Evolutionary conservation across 2,797 vertebrate species (phyloP).

Genomic region (Notolabrus celidotus): DNA sequence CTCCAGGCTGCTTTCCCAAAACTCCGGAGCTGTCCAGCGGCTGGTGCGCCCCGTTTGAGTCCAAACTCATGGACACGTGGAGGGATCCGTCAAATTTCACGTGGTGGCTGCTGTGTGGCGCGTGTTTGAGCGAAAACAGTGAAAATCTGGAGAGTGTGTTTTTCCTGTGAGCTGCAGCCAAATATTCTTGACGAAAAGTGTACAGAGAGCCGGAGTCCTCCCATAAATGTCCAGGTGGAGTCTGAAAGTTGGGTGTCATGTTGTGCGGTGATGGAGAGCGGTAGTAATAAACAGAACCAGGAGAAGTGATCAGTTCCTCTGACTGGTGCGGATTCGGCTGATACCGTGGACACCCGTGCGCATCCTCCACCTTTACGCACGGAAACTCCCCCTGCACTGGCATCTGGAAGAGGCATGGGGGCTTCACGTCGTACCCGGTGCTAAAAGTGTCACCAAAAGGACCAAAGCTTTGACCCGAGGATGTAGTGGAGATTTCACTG

Average conservation of each 20-base stretch:
- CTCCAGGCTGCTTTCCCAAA: conserved; percentile 87
- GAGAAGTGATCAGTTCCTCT: conserved; percentile 91
- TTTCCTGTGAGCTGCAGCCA: conserved; percentile 91
- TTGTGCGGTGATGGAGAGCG: conserved; percentile 90
- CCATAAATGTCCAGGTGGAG: conserved; percentile 90
- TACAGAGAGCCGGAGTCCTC: conserved; percentile 92
- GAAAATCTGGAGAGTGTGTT: conserved; percentile 92
- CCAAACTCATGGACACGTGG: conserved; percentile 89
- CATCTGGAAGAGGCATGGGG: conserved; percentile 96
- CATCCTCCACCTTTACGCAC: conserved; percentile 95
- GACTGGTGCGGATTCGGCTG: conserved; percentile 86
- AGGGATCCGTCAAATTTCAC: conserved; percentile 94
- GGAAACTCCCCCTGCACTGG: conserved; percentile 91
- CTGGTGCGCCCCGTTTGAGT: conserved; percentile 86
- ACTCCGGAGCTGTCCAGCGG: conserved; percentile 86
- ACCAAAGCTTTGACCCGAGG: conserved; percentile 85
- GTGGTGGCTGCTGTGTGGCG: conserved; percentile 86
- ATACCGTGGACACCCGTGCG: conserved; percentile 91
- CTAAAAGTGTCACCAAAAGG: conserved; percentile 89
- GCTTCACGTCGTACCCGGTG: conserved; percentile 94
- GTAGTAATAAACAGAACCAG: conserved; percentile 91
- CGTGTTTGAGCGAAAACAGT: conserved; percentile 94
- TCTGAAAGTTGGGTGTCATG: conserved; percentile 87
- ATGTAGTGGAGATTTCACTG: conserved; percentile 92
- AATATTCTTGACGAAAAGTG: conserved; percentile 93